Conservation (phyloP, 2,797 vertebrate genomes). For the Rhinogobio ventralis region DNA sequence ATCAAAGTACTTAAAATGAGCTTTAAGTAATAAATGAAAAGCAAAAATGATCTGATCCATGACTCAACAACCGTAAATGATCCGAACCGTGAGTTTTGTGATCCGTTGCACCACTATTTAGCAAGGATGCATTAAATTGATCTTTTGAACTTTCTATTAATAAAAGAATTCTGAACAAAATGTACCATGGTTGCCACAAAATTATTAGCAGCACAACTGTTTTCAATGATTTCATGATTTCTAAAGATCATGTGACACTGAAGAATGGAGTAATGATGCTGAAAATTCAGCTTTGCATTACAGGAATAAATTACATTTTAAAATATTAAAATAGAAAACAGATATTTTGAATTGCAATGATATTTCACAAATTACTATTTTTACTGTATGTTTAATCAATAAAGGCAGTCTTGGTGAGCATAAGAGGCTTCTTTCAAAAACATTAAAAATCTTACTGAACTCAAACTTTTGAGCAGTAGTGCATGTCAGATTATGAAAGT, state of each 20-base stretch:
- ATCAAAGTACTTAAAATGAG: no score
- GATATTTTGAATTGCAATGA: not conserved
- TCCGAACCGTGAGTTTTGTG: no score
- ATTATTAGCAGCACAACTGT: not conserved
- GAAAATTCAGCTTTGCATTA: not conserved
- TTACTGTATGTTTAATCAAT: not conserved
- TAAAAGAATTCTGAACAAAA: not conserved
- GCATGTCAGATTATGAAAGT: not conserved
- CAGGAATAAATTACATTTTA: not conserved
- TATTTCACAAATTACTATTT: not conserved
- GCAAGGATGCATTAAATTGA: not conserved
- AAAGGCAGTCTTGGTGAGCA: not conserved
- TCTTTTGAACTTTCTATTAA: not conserved
- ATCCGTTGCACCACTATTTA: no score
- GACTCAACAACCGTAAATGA: no score
- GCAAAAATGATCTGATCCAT: no score
- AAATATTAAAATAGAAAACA: not conserved
- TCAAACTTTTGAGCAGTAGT: not conserved
- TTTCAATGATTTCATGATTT: not conserved
- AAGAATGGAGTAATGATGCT: not conserved
- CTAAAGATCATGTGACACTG: not conserved
- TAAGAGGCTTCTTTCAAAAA: not conserved
- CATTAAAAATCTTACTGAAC: not conserved
- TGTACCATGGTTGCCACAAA: not conserved
- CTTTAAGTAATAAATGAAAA: no score